Conservation (phyloP, 2,888 invertebrate species). For the Scaptomyza flava region DNA sequence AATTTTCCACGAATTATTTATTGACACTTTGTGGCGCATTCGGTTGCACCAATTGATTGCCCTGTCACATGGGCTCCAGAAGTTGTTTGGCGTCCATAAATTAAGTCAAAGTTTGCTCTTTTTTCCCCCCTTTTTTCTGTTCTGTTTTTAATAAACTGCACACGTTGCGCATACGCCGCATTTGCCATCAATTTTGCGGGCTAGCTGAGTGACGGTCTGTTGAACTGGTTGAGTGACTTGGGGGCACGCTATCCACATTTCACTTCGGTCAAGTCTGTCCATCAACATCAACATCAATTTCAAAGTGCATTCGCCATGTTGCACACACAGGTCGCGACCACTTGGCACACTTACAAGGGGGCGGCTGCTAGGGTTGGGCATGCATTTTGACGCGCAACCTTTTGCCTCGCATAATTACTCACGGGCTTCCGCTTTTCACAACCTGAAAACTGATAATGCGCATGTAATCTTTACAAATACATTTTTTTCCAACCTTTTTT, state of each 20-base stretch:
- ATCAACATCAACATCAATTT: conserved; percentile 58
- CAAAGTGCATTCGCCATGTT: conserved; percentile 61
- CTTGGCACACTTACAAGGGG: conserved; percentile 43
- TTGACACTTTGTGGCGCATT: conserved; percentile 64
- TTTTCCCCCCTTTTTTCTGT: background rate
- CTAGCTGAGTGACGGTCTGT: conserved; percentile 7
- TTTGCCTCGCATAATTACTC: conserved; percentile 50
- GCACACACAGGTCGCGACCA: conserved; percentile 57
- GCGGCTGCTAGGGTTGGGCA: background rate
- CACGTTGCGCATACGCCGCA: conserved; percentile 66
- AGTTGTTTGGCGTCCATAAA: conserved; percentile 53
- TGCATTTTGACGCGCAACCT: conserved; percentile 10
- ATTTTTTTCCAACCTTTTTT: conserved; percentile 25
- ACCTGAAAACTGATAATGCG: conserved; percentile 58
- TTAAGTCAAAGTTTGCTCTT: conserved; percentile 56
- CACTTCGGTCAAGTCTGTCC: conserved; percentile 19
- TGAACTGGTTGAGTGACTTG: conserved; percentile 1
- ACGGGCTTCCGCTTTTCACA: conserved; percentile 44
- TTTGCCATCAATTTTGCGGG: conserved; percentile 56
- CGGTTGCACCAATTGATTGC: conserved; percentile 70
- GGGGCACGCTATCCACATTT: conserved; percentile 7
- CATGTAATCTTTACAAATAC: conserved; percentile 71
- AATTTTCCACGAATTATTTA: conserved; percentile 67
- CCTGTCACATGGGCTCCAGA: conserved; percentile 34
- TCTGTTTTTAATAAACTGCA: conserved; percentile 66